Evolutionary conservation across 2,888 invertebrate species (phyloP).

Genomic region (Philonicus albiceps): DNA sequence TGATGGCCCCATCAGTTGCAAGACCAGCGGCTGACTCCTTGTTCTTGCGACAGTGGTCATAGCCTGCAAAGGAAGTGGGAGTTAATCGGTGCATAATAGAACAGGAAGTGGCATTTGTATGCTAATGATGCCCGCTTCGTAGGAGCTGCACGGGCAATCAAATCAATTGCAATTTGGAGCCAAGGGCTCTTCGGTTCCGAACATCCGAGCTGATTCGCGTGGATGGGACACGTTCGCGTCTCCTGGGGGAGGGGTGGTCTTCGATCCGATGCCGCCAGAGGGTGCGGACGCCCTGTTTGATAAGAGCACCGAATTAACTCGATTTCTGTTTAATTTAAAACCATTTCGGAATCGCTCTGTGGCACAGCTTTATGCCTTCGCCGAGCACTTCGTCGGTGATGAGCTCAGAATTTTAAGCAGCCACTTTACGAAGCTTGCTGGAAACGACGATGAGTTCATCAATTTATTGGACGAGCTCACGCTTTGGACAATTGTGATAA

Average conservation of each 20-base stretch:
- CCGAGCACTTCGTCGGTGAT: background rate
- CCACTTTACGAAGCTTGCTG: background rate
- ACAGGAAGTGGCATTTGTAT: constrained; percentile 48
- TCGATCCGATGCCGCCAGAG: background rate
- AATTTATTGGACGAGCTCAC: background rate
- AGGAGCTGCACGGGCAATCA: constrained; percentile 3
- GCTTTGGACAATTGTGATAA: background rate
- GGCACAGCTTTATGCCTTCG: background rate
- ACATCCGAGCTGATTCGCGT: background rate
- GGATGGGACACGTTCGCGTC: background rate
- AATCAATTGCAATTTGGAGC: constrained; percentile 24
- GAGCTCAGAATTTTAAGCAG: constrained; percentile 26
- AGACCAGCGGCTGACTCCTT: background rate
- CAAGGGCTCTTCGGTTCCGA: background rate
- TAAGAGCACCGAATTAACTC: background rate
- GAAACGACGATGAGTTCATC: constrained; percentile 9
- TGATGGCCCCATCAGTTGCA: constrained; percentile 21
- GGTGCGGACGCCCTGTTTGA: background rate
- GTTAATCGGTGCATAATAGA: constrained; percentile 47
- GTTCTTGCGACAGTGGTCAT: background rate
- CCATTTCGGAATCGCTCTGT: background rate
- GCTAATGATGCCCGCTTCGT: constrained; percentile 33
- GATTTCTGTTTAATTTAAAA: constrained; percentile 9
- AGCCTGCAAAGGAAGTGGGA: constrained; percentile 40
- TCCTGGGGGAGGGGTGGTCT: background rate